These are phyloP conservation scores for Patella ulyssiponensis DNA, from an alignment of 2,888 invertebrate species.

Conservation along the genomic window DNA sequence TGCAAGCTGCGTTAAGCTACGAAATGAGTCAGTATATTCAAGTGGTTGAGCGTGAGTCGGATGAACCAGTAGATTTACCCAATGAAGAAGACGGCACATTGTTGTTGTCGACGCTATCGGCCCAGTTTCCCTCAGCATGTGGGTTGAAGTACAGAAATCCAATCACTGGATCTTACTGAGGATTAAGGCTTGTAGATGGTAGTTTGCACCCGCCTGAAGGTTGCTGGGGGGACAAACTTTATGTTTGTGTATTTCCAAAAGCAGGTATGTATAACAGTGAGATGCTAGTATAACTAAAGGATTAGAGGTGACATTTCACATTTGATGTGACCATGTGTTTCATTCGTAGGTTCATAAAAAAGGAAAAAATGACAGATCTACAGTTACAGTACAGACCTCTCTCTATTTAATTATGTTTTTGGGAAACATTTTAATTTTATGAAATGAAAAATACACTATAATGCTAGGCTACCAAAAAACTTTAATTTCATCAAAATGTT, in stretches of 20 bases:
- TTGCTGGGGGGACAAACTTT: conserved; percentile 83
- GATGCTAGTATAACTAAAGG: too few species aligned
- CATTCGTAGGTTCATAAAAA: too few species aligned
- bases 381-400: too few species aligned
- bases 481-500: too few species aligned
- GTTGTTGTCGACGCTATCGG: conserved; percentile 91
- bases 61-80: conserved; percentile 95
- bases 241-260: conserved; percentile 79
- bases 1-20: too few species aligned
- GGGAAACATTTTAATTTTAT: too few species aligned
- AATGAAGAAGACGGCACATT: conserved; percentile 94
- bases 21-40: conserved; percentile 79
- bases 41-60: conserved; percentile 94
- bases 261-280: conserved; percentile 21
- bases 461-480: too few species aligned
- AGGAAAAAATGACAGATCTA: too few species aligned
- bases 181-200: conserved; percentile 86
- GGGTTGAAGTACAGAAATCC: conserved; percentile 97
- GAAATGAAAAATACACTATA: too few species aligned
- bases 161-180: conserved; percentile 75
- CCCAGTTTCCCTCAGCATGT: conserved; percentile 97
- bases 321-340: too few species aligned
- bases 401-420: too few species aligned
- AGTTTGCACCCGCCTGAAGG: conserved; percentile 92
- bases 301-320: too few species aligned